Conservation (phyloP, 1,140 invertebrate genomes). For the Melanaphis sacchari region DNA sequence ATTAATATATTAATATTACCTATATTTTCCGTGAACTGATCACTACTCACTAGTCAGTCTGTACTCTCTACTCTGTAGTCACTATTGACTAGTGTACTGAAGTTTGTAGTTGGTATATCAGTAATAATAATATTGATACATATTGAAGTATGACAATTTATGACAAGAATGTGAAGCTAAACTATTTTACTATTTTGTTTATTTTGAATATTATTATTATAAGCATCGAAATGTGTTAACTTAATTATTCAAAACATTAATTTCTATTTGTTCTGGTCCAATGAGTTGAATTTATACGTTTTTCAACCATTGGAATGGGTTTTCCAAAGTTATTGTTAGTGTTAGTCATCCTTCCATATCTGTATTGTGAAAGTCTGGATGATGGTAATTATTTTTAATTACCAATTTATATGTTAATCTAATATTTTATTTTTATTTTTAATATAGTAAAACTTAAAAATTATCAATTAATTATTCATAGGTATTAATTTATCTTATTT, state of each 20-base stretch:
- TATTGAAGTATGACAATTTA: neutral
- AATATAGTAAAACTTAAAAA: neutral
- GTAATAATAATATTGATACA: neutral
- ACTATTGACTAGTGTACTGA: no score
- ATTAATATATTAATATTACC: no score
- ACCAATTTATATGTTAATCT: no score
- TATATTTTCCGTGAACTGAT: no score
- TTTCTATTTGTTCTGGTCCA: neutral
- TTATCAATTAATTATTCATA: neutral
- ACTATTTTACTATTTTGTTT: neutral
- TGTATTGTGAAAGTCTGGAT: constrained; percentile 18
- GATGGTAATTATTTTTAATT: no score
- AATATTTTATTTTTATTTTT: neutral
- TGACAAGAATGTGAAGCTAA: neutral
- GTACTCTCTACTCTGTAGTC: no score
- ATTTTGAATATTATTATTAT: neutral
- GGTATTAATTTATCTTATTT: neutral
- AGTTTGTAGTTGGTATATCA: neutral
- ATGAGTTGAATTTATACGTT: neutral
- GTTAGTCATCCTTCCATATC: neutral
- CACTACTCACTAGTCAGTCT: no score
- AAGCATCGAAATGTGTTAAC: neutral
- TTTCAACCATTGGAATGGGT: constrained; percentile 12
- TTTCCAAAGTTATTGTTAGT: neutral
- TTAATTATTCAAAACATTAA: neutral